Evolutionary conservation across 1,140 invertebrate species (phyloP), one percentile per base, ranked within the genome.

Genomic region (Bombus soroeensis): DNA sequence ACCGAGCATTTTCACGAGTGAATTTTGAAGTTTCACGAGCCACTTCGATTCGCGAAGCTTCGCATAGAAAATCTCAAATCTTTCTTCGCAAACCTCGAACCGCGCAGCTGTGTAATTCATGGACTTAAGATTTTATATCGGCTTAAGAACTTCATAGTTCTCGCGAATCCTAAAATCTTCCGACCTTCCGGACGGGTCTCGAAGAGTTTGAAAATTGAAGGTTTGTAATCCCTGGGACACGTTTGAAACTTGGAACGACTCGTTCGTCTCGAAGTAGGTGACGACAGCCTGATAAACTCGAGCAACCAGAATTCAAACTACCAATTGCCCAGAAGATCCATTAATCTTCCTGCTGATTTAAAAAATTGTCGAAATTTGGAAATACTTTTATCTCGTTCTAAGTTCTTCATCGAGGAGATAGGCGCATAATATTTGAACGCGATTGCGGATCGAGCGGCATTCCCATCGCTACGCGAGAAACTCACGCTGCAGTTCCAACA

Each of bases 401-500:
- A 8, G 22, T 53, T 53, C 18, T 22, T 5, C 5, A 2, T 53
- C 18, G 18, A 22, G 18, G 5, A 22, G 1, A 0, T 22, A 18
- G 5, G 18, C 47, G 5, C 47, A 12, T 3, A 1, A 34, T 34
- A 32, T 37, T 34, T 18, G 32, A 68, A 68, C 15, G 6, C 34
- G 64, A 32, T 68, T 2, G 5, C 13, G 64, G 3, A 10, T 22
- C 32, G 2, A 37, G 66, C 32, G 8, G 6, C 18, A 9, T 68
- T 9, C 8, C 13, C 18, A 66, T 79, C 25, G 78, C 5, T 68
- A 47, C 32, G n/a, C 47, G 77, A 64, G 64, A 80, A 81, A 73
- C 91, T 90, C 81, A 90, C 91, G 85, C 88, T 86, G 79, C 85
- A 77, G 43, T 39, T 62, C 87, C 13, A 41, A 75, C 72, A 86